Conservation (phyloP, 2,888 invertebrate species). For the Stegana nigrithorax region DNA sequence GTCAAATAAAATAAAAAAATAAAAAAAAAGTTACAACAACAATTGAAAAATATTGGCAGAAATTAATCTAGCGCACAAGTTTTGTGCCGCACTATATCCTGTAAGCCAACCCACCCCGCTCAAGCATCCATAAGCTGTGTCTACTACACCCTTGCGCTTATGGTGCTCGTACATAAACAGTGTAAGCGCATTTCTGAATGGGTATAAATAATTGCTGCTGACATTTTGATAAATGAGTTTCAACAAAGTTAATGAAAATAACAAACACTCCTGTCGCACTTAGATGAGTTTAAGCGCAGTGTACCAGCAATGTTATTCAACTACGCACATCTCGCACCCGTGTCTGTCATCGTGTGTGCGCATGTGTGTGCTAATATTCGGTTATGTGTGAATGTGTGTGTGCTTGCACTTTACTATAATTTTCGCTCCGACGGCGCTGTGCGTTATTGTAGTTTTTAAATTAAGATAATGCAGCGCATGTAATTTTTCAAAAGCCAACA, state of each 20-base stretch:
- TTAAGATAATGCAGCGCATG: conserved; percentile 51
- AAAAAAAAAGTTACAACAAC: conserved; percentile 35
- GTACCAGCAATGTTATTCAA: no score
- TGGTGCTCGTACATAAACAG: no score
- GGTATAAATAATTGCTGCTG: conserved; percentile 56
- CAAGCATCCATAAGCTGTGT: no score
- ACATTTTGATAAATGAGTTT: conserved; percentile 58
- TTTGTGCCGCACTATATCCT: no score
- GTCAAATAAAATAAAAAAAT: no score
- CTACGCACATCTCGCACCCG: no score
- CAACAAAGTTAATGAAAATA: conserved; percentile 55
- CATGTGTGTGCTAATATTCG: no score
- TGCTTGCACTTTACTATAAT: conserved; percentile 1
- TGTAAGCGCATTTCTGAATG: conserved; percentile 7
- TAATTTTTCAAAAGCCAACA: conserved; percentile 31
- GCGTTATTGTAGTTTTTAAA: no score
- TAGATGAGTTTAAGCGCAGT: neutral
- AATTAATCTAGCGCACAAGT: conserved; percentile 16
- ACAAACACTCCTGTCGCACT: conserved; percentile 28
- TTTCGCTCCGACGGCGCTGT: conserved; percentile 10
- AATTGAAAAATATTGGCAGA: conserved; percentile 17
- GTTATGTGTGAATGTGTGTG: conserved; percentile 1
- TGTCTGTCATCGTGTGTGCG: no score
- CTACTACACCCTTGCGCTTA: no score
- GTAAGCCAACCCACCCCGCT: no score